Conservation (phyloP, 2,113 vertebrate genomes). For the Sylvia atricapilla region DNA sequence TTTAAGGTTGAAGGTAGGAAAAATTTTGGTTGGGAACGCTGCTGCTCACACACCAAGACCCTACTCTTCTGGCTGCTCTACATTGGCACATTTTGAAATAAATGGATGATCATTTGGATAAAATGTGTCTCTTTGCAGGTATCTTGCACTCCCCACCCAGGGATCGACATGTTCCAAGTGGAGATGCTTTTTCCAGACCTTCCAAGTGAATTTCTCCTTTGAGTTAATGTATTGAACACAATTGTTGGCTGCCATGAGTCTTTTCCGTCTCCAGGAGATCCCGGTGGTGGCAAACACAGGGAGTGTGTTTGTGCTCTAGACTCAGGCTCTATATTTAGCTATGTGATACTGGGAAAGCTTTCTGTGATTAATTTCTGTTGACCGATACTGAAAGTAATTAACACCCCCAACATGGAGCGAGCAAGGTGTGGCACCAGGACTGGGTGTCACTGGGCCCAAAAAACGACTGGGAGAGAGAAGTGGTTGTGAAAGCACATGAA, state of each 20-base stretch:
- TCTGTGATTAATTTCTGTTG: slow-evolving; percentile 16
- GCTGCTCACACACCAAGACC: too few species aligned
- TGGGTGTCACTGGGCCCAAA: background rate
- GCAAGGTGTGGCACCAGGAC: background rate
- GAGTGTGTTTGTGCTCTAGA: slow-evolving; percentile 54
- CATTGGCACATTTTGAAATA: background rate
- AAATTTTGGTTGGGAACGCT: background rate
- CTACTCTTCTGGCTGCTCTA: background rate
- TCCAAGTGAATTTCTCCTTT: background rate
- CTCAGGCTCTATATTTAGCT: slow-evolving; percentile 45
- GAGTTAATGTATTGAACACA: background rate
- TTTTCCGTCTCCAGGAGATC: background rate
- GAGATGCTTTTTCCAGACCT: background rate
- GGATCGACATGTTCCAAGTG: fast-evolving
- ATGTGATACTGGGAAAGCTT: background rate
- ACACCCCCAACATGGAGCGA: background rate
- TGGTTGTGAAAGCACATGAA: background rate
- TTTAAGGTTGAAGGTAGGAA: background rate
- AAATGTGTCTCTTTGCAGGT: background rate
- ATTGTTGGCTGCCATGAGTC: background rate
- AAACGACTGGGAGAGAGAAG: background rate
- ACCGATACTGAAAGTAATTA: background rate
- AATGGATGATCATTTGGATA: fast-evolving
- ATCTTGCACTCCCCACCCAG: fast-evolving
- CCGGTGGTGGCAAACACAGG: slow-evolving; percentile 44